phyloP scores from a whole-genome alignment of 2,888 invertebrate species.

The Sphecodes monilicornis region DNA sequence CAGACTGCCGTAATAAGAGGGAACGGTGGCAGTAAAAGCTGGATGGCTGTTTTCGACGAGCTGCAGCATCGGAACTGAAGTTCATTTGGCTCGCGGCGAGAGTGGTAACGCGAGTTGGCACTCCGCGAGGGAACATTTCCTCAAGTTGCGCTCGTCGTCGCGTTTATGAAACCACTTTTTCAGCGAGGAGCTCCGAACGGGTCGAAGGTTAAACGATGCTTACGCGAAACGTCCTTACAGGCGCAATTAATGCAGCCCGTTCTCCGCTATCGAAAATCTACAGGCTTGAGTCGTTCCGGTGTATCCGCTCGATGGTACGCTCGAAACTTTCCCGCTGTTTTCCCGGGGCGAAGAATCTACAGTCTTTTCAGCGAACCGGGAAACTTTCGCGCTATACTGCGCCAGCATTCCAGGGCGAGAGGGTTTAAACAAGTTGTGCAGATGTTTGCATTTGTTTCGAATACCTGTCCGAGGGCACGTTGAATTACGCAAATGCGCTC shows the following conservation, averaged over 20 bases:
- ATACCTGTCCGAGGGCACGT: not conserved
- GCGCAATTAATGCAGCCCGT: conserved; percentile 5
- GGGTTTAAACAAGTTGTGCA: not conserved
- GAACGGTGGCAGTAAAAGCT: conserved; percentile 14
- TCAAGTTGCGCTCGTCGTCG: conserved; percentile 29
- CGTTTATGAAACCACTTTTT: conserved; percentile 39
- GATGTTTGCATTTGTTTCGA: not conserved
- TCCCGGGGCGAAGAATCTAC: not conserved
- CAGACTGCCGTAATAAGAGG: not conserved
- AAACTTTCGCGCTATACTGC: not conserved
- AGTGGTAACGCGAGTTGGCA: conserved; percentile 53
- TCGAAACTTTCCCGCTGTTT: not conserved
- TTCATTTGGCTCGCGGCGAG: conserved; percentile 53
- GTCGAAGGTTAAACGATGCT: conserved; percentile 25
- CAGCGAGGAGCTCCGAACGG: not conserved
- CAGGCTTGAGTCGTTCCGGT: not conserved
- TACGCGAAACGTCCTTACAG: not conserved
- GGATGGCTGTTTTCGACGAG: conserved; percentile 37
- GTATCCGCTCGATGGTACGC: not conserved
- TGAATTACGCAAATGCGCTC: conserved; percentile 39
- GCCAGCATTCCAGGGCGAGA: too few species aligned
- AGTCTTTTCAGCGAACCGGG: not conserved
- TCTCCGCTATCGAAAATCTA: not conserved
- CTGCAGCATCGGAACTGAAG: conserved; percentile 28
- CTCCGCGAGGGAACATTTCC: conserved; percentile 42